These are phyloP conservation scores for Ibycter americanus DNA, from an alignment of 2,797 vertebrate species.

Conservation along the genomic window DNA sequence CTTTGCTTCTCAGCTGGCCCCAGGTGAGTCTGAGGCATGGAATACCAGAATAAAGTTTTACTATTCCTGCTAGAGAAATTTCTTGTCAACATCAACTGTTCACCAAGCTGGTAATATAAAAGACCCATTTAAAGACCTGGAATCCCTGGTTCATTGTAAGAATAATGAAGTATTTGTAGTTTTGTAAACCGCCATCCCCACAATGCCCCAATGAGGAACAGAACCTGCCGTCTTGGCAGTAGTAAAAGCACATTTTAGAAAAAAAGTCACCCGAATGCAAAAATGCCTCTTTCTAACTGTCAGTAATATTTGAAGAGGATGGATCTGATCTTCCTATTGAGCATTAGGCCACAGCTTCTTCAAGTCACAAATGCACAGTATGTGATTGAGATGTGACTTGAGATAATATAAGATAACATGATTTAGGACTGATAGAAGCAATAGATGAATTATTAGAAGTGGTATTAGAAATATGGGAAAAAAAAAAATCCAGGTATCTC, in stretches of 20 bases:
- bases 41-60: background rate
- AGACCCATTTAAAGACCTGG: background rate
- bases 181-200: background rate
- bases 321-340: background rate
- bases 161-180: background rate
- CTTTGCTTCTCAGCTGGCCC: background rate
- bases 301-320: background rate
- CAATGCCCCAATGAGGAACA: fast-evolving
- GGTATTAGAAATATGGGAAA: background rate
- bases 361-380: background rate
- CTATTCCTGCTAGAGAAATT: background rate
- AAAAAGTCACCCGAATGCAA: background rate
- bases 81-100: background rate
- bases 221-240: background rate
- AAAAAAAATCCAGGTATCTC: background rate
- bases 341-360: background rate
- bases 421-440: background rate
- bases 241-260: background rate
- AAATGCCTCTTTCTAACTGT: background rate
- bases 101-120: background rate
- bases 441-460: background rate
- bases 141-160: background rate
- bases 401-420: background rate
- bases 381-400: background rate
- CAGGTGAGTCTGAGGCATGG: fast-evolving